Evolutionary conservation across 1,140 invertebrate genomes (phyloP).

Genomic region (Diachasma alloeum): DNA sequence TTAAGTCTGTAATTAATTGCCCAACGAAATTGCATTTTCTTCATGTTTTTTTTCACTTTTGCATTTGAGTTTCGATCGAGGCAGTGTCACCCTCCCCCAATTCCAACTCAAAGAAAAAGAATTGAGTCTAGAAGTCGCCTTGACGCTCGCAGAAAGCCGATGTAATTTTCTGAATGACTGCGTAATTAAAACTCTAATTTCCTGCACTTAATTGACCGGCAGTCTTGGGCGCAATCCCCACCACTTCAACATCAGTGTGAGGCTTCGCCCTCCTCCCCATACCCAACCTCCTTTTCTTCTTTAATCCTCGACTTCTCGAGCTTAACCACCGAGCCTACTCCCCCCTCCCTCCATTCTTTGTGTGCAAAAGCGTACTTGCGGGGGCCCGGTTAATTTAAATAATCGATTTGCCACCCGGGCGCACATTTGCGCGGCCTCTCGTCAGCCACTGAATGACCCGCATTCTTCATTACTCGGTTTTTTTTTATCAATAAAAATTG

Average conservation of each 20-base stretch:
- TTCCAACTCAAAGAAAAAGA: too few species aligned
- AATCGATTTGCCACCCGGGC: conserved; percentile 38
- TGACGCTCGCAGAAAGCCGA: conserved; percentile 31
- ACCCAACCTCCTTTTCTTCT: conserved; percentile 3
- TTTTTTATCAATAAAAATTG: too few species aligned
- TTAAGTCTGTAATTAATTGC: too few species aligned
- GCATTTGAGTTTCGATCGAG: too few species aligned
- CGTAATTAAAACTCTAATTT: conserved; percentile 69
- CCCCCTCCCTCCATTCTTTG: conserved; percentile 30
- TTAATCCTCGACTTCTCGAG: background rate
- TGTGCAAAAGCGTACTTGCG: conserved; percentile 20
- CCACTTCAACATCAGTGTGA: conserved; percentile 17
- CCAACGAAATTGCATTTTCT: too few species aligned
- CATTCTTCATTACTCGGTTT: background rate
- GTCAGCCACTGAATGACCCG: background rate
- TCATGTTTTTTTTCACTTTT: too few species aligned
- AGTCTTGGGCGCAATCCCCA: conserved; percentile 52
- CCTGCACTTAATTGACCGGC: conserved; percentile 67
- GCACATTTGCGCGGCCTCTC: background rate
- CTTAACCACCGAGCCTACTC: background rate
- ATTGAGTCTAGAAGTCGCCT: conserved; percentile 11
- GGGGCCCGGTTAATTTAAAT: conserved; percentile 35
- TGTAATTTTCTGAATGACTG: conserved; percentile 68
- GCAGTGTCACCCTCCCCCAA: too few species aligned
- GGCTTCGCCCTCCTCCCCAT: conserved; percentile 7